These are phyloP conservation scores for Phalacrocorax carbo DNA, from an alignment of 2,113 vertebrate species.

Conservation along the genomic window DNA sequence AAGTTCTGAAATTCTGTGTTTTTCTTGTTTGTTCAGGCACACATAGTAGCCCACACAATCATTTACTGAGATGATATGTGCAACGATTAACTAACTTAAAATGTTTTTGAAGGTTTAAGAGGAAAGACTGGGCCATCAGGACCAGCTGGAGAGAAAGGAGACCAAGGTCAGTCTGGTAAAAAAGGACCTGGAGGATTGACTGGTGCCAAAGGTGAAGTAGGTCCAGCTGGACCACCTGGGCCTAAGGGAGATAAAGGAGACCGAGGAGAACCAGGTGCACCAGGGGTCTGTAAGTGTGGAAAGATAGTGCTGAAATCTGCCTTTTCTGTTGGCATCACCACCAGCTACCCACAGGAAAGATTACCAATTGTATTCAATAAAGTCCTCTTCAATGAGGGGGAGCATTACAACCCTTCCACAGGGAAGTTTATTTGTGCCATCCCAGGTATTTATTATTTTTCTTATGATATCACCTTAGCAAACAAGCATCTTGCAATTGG, in stretches of 20 bases:
- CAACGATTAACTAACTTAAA: slow-evolving; percentile 33
- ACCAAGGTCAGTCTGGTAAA: slow-evolving; percentile 89
- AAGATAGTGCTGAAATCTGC: slow-evolving; percentile 91
- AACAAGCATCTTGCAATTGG: slow-evolving; percentile 96
- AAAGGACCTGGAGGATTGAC: slow-evolving; percentile 82
- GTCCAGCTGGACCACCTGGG: slow-evolving; percentile 79
- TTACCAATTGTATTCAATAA: slow-evolving; percentile 94
- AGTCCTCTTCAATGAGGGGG: slow-evolving; percentile 92
- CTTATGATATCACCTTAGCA: slow-evolving; percentile 95
- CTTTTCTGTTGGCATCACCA: slow-evolving; percentile 96
- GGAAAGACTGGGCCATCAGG: slow-evolving; percentile 88
- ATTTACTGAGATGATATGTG: neutral
- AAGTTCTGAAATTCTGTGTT: neutral
- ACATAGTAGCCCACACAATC: slow-evolving; percentile 7
- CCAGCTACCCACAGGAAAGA: slow-evolving; percentile 91
- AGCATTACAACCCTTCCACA: slow-evolving; percentile 89
- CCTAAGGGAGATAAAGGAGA: slow-evolving; percentile 86
- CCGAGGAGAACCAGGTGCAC: slow-evolving; percentile 79
- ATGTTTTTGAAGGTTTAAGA: slow-evolving; percentile 85
- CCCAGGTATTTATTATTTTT: slow-evolving; percentile 96
- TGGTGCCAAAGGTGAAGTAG: slow-evolving; percentile 81
- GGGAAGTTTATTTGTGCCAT: slow-evolving; percentile 97
- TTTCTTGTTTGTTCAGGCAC: slow-evolving; percentile 8
- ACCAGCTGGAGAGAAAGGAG: slow-evolving; percentile 86
- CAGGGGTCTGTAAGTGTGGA: slow-evolving; percentile 89